Evolutionary conservation across 2,113 vertebrate species (phyloP).

Genomic region (Nycticryphes semicollaris): DNA sequence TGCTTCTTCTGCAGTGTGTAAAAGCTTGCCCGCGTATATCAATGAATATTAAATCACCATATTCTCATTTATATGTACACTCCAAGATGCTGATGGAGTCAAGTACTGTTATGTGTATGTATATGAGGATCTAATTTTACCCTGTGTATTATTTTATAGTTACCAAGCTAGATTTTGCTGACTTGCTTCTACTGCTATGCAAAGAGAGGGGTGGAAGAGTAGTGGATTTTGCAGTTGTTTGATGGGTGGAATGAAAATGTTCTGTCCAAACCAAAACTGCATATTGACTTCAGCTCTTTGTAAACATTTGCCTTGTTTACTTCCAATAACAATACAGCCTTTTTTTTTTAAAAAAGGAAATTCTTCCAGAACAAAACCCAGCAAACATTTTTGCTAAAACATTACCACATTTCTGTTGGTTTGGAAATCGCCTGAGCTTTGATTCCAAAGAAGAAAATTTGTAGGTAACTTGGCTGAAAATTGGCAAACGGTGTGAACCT

Average conservation of each 20-base stretch:
- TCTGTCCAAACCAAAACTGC: neutral
- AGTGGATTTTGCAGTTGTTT: neutral
- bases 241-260: neutral
- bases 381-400: neutral
- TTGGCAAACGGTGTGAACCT: neutral
- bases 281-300: neutral
- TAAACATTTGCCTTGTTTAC: slow-evolving; percentile 27
- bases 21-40: neutral
- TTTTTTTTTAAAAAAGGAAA: neutral
- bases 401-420: neutral
- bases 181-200: neutral
- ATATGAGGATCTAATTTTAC: neutral
- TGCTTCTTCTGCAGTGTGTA: neutral
- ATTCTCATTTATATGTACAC: neutral
- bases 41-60: neutral
- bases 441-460: neutral
- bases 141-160: neutral
- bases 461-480: neutral
- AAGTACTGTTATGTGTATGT: neutral
- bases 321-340: neutral
- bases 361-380: neutral
- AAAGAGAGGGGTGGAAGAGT: neutral
- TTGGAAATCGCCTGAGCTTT: neutral
- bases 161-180: neutral
- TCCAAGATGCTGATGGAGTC: neutral